A percentile compares a stretch with the other conserved stretches of the same genome.
These are phyloP conservation scores for Melipona quadrifasciata DNA, from an alignment of 1,140 invertebrate genomes.

Conservation along the genomic window DNA sequence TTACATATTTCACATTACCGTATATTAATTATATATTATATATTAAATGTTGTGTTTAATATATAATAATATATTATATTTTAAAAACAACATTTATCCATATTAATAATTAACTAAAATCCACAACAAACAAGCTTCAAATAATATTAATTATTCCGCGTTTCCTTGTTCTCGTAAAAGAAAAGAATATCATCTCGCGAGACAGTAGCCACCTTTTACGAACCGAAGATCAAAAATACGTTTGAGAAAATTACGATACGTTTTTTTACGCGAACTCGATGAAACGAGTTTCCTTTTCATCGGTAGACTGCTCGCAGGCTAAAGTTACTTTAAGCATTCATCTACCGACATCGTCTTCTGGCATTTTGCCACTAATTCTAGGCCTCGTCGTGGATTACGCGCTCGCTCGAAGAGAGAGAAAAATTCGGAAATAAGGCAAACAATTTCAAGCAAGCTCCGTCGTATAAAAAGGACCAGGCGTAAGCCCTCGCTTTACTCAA, in stretches of 20 bases:
- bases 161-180: neutral
- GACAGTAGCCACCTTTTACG: neutral
- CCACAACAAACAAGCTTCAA: too few species aligned
- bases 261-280: neutral
- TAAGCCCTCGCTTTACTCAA: neutral
- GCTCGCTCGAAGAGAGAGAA: constrained; percentile 9
- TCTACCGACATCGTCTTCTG: constrained; percentile 8
- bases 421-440: constrained; percentile 28
- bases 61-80: too few species aligned
- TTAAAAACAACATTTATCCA: too few species aligned
- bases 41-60: too few species aligned
- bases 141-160: too few species aligned
- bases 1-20: too few species aligned
- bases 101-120: too few species aligned
- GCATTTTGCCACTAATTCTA: constrained; percentile 34
- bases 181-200: neutral
- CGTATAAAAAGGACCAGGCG: neutral
- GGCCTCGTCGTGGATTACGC: constrained; percentile 12
- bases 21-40: too few species aligned
- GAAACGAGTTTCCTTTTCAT: neutral
- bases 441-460: neutral
- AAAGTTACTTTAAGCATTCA: constrained; percentile 22
- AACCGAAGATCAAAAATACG: neutral
- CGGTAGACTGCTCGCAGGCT: neutral
- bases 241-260: neutral